Evolutionary conservation across 2,888 invertebrate genomes (phyloP).

Genomic region (Eumerus sabulonum): DNA sequence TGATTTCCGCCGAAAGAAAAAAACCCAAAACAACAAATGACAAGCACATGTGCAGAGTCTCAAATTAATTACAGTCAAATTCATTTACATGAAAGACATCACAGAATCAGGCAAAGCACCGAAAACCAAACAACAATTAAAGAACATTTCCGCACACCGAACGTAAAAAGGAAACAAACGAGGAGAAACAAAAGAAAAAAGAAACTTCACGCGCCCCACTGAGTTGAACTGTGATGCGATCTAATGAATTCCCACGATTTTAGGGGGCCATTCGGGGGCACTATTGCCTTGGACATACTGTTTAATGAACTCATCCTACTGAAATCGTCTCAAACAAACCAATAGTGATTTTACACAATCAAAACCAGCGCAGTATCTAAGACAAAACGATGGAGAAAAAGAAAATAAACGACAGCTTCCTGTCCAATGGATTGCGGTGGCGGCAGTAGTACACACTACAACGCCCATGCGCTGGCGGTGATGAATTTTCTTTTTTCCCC

Average conservation of each 20-base stretch:
- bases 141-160: slow-evolving; percentile 59
- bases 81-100: slow-evolving; percentile 19
- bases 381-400: slow-evolving; percentile 3
- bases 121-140: slow-evolving; percentile 17
- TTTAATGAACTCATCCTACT: slow-evolving; percentile 63
- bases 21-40: not conserved
- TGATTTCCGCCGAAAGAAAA: slow-evolving; percentile 5
- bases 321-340: not conserved
- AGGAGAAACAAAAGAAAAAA: slow-evolving; percentile 46
- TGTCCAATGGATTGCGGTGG: slow-evolving; percentile 38
- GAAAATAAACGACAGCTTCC: slow-evolving; percentile 31
- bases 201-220: slow-evolving; percentile 42
- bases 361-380: not conserved
- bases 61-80: slow-evolving; percentile 55
- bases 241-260: slow-evolving; percentile 60
- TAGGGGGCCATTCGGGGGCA: slow-evolving; percentile 58
- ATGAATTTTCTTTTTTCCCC: slow-evolving; percentile 4
- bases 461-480: slow-evolving; percentile 4
- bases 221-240: slow-evolving; percentile 44
- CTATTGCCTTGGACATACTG: slow-evolving; percentile 38
- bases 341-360: too few species aligned
- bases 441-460: slow-evolving; percentile 13
- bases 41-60: not conserved
- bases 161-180: too few species aligned
- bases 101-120: slow-evolving; percentile 18